Evolutionary conservation across 23 tunicate genomes (phyloP).

Genomic region (Botrylloides violaceus): DNA sequence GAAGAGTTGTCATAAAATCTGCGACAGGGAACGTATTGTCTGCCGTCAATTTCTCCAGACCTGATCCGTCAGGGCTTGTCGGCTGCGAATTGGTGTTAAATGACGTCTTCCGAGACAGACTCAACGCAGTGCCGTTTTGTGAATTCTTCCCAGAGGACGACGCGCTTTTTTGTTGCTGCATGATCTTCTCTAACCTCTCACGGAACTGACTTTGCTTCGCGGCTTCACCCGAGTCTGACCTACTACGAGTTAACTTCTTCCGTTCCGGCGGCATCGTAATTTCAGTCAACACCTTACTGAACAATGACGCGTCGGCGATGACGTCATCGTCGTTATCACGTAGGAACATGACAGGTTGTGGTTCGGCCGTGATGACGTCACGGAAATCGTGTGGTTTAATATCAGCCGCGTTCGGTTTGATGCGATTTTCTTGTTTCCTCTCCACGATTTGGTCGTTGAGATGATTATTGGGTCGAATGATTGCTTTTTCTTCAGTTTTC

Average conservation of each 20-base stretch:
- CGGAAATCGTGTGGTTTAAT: background rate
- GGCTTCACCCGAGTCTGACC: conserved; percentile 56
- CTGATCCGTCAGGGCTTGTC: conserved; percentile 9
- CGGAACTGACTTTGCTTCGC: conserved; percentile 74
- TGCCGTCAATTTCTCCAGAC: background rate
- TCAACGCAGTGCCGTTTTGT: conserved; percentile 18
- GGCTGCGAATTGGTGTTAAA: background rate
- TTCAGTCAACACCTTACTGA: conserved; percentile 1
- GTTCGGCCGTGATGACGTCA: background rate
- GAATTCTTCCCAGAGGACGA: conserved; percentile 3
- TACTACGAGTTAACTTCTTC: conserved; percentile 7
- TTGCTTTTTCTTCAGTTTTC: conserved; percentile 20
- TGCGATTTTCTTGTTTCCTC: background rate
- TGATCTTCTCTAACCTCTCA: conserved; percentile 74
- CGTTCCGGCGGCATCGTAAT: background rate
- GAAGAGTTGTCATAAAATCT: conserved; percentile 4
- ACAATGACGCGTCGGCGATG: background rate
- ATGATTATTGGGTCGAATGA: conserved; percentile 18
- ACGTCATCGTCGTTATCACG: background rate
- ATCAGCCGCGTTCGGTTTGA: background rate
- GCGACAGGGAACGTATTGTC: conserved; percentile 63
- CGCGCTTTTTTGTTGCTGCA: conserved; percentile 41
- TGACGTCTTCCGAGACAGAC: conserved; percentile 16
- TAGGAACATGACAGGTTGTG: background rate
- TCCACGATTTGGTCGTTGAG: background rate